Conservation (phyloP, 2,888 invertebrate species). For the Tinea pellionella region DNA sequence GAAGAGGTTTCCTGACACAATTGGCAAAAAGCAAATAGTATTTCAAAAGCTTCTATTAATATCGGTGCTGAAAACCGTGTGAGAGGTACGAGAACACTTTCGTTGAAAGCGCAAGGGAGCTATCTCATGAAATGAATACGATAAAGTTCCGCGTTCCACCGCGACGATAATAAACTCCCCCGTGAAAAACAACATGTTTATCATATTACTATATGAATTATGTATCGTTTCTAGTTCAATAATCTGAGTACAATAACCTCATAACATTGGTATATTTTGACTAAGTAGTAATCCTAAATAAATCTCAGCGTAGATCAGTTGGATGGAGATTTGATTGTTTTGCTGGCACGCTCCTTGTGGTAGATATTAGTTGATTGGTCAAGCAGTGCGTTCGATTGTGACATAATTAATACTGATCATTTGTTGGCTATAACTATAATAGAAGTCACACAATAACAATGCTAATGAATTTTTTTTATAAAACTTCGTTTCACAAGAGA, state of each 20-base stretch:
- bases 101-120: constrained; percentile 26
- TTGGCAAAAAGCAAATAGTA: constrained; percentile 28
- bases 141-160: constrained; percentile 1
- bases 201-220: not conserved
- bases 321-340: constrained; percentile 10
- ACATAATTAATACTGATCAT: constrained; percentile 10
- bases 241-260: constrained; percentile 11
- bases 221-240: not conserved
- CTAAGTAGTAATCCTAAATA: constrained; percentile 5
- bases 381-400: constrained; percentile 7
- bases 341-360: constrained; percentile 9
- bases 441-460: too few species aligned
- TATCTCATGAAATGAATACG: constrained; percentile 18
- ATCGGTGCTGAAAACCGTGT: constrained; percentile 16
- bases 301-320: constrained; percentile 1
- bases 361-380: constrained; percentile 11
- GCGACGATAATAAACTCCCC: not conserved
- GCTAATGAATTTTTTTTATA: not conserved
- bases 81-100: constrained; percentile 23
- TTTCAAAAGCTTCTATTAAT: constrained; percentile 34
- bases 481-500: not conserved
- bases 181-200: not conserved
- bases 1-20: constrained; percentile 21
- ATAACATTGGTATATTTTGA: constrained; percentile 9
- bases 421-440: not conserved